A percentile compares a stretch with the other conserved stretches of the same genome.
phyloP scores from a whole-genome alignment of 2,888 invertebrate genomes.

The Catonia carolina region DNA sequence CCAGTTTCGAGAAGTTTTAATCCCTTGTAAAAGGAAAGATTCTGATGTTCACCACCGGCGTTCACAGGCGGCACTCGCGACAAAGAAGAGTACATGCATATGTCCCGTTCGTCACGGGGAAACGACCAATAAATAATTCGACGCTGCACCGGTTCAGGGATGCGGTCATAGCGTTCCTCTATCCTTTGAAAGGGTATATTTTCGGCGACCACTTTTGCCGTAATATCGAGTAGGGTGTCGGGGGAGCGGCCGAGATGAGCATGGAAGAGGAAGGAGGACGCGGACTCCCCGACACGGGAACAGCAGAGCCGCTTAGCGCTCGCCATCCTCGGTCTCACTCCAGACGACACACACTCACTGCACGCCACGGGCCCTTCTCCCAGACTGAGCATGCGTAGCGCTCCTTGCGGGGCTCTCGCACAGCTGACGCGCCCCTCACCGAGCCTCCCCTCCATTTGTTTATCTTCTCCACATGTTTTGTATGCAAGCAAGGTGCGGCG shows the following conservation, averaged over 20 bases:
- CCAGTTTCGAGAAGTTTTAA: constrained; percentile 74
- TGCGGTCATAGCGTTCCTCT: constrained; percentile 78
- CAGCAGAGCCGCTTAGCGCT: constrained; percentile 47
- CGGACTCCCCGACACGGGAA: constrained; percentile 40
- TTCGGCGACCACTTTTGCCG: constrained; percentile 76
- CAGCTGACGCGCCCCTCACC: constrained; percentile 33
- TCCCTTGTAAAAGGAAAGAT: constrained; percentile 79
- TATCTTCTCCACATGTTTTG: constrained; percentile 46
- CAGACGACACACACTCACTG: constrained; percentile 17
- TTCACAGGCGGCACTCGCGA: constrained; percentile 49
- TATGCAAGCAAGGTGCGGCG: constrained; percentile 45
- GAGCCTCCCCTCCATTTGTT: constrained; percentile 48
- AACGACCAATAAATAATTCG: constrained; percentile 85
- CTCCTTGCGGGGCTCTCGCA: constrained; percentile 18
- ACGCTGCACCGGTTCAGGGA: constrained; percentile 82
- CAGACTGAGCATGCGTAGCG: constrained; percentile 21
- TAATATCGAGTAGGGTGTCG: constrained; percentile 72
- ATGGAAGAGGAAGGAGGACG: neutral
- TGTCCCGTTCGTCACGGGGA: constrained; percentile 79
- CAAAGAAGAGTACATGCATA: constrained; percentile 83
- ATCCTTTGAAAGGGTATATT: constrained; percentile 80
- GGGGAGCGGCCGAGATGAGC: constrained; percentile 41
- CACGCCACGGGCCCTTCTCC: constrained; percentile 5
- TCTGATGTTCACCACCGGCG: constrained; percentile 60
- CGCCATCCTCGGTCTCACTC: constrained; percentile 32